These are phyloP conservation scores for Saccopteryx bilineata DNA, from an alignment of 2,113 vertebrate genomes.

Conservation along the genomic window DNA sequence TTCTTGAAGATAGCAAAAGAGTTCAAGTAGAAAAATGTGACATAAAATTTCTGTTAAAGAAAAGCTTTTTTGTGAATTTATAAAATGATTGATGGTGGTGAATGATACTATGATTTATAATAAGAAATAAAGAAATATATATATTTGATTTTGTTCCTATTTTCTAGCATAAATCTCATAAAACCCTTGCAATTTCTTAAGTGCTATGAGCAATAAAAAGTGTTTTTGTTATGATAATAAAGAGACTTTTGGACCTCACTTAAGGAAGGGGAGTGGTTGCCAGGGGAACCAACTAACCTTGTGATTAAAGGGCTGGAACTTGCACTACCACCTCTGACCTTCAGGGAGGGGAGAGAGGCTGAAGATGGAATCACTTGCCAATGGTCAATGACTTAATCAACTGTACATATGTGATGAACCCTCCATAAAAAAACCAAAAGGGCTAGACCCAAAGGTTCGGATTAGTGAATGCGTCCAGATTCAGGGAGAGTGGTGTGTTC, in stretches of 20 bases:
- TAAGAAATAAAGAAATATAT: neutral
- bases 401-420: too few species aligned
- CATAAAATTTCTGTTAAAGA: neutral
- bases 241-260: neutral
- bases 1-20: neutral
- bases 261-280: neutral
- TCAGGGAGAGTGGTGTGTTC: too few species aligned
- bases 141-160: neutral
- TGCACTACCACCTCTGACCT: neutral
- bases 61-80: neutral
- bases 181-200: neutral
- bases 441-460: rapidly evolving
- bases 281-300: neutral
- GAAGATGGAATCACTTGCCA: neutral
- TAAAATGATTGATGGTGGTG: neutral
- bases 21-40: neutral
- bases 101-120: neutral
- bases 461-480: neutral
- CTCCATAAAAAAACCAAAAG: neutral
- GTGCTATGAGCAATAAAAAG: neutral
- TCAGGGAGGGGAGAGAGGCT: neutral
- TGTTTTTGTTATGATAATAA: neutral
- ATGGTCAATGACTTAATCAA: neutral
- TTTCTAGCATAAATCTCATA: neutral
- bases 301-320: neutral